Conservation (phyloP, 2,113 vertebrate genomes). For the Atlantisia rogersi region DNA sequence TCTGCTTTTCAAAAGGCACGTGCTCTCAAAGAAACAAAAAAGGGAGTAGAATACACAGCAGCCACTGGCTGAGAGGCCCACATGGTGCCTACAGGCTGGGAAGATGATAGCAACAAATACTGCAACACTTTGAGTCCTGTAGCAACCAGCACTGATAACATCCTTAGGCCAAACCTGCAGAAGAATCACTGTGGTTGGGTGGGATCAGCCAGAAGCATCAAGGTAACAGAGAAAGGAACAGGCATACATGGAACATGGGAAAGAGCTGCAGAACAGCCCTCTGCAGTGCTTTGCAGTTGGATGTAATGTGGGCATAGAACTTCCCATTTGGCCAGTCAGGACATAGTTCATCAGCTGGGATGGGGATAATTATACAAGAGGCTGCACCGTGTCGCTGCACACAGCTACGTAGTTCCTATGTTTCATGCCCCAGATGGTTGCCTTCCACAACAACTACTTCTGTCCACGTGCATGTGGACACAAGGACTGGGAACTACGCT, state of each 20-base stretch:
- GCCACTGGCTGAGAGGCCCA: neutral
- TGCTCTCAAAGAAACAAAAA: neutral
- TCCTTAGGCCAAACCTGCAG: neutral
- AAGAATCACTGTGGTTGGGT: neutral
- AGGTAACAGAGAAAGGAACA: neutral
- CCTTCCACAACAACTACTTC: neutral
- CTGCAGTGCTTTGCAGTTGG: neutral
- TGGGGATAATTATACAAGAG: neutral
- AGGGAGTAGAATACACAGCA: neutral
- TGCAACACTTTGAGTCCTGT: neutral
- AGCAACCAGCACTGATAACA: neutral
- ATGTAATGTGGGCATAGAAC: neutral
- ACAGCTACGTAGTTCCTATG: neutral
- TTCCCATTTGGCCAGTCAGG: neutral
- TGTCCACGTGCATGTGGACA: accelerated
- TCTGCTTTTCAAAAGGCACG: neutral
- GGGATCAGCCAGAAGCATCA: neutral
- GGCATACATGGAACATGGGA: neutral
- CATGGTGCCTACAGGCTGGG: accelerated
- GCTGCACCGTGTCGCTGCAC: neutral
- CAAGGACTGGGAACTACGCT: neutral
- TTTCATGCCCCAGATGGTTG: neutral
- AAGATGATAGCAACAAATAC: neutral
- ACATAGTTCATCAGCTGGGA: neutral
- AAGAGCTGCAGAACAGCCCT: neutral